Evolutionary conservation across 2,113 vertebrate genomes (phyloP), one percentile per base, ranked within the genome.

Genomic region (Dolichotis patagonum): DNA sequence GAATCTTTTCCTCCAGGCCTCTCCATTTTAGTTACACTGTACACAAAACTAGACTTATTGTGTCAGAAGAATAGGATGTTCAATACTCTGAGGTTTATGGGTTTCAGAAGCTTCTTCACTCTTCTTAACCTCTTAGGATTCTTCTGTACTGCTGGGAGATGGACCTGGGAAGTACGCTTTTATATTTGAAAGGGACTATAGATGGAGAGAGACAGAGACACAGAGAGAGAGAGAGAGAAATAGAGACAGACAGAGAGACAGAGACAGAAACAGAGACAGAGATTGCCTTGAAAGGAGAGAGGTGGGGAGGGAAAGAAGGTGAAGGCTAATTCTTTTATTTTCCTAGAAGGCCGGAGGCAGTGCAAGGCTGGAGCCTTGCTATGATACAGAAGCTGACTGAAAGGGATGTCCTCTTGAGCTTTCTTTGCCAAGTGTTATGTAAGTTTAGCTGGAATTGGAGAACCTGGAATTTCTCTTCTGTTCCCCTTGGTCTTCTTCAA

Each of bases 251-350:
- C 1, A 12, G 24, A 26, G 41, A 28, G 71, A 75, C 11, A 75
- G 71, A 26, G 12, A 65, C 30, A 67, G 32, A 17, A 8, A 52
- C 49, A 52, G 49, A 16, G 54, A 54, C 54, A 56, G 12, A 95
- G 46, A 96, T 93, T 19, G 46, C 41, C 8, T 95, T 95, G 60
- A 92, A 95, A 87, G 49, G 30, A 8, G 24, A 13, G 7, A n/a
- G 19, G 19, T 71, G 26, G 54, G n/a, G 85, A 41, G n/a, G n/a
- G 3, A 90, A 85, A 5, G 63, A 71, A 22, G 26, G 41, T 35
- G 38, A n/a, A 52, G 73, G 43, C 35, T 96, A 60, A 89, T 97
- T 95, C 56, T 96, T 93, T 92, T 96, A 94, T 97, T 97, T 96
- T 88, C 84, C 17, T 71, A 65, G 78, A 83, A 92, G 60, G 63